phyloP scores from a whole-genome alignment of 1,140 invertebrate genomes.

The Rhynchophorus ferrugineus region DNA sequence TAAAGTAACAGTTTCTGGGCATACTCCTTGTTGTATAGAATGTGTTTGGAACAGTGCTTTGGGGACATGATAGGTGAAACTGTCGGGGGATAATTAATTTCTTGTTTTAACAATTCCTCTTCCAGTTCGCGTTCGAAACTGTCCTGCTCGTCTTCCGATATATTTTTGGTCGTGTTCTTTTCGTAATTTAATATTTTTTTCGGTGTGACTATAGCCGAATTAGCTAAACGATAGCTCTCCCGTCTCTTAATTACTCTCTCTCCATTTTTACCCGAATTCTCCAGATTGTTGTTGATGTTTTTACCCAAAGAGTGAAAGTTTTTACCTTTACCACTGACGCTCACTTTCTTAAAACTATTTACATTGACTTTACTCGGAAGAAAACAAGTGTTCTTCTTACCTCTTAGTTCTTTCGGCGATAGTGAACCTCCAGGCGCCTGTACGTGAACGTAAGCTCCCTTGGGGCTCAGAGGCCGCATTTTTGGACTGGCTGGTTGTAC shows the following conservation, averaged over 20 bases:
- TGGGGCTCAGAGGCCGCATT: constrained; percentile 38
- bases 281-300: constrained; percentile 2
- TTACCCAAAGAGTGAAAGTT: constrained; percentile 12
- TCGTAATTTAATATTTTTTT: constrained; percentile 31
- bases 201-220: constrained; percentile 54
- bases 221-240: constrained; percentile 79
- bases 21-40: constrained; percentile 36
- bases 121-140: constrained; percentile 51
- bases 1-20: constrained; percentile 40
- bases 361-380: constrained; percentile 10
- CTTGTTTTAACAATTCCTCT: constrained; percentile 56
- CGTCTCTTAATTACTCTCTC: constrained; percentile 57
- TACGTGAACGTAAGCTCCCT: constrained; percentile 63
- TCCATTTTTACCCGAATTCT: not conserved
- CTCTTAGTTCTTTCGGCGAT: constrained; percentile 51
- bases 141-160: constrained; percentile 37
- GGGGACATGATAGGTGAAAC: constrained; percentile 48
- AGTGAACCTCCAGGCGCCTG: constrained; percentile 57
- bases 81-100: constrained; percentile 61
- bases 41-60: constrained; percentile 30
- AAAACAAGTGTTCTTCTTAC: constrained; percentile 41
- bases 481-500: constrained; percentile 44
- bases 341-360: constrained; percentile 15
- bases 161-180: constrained; percentile 23
- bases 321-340: constrained; percentile 6